Percentiles rank a stretch among this genome's conserved stretches.
Conservation (phyloP, 2,797 vertebrate genomes). For the Eulemur rubriventer region DNA sequence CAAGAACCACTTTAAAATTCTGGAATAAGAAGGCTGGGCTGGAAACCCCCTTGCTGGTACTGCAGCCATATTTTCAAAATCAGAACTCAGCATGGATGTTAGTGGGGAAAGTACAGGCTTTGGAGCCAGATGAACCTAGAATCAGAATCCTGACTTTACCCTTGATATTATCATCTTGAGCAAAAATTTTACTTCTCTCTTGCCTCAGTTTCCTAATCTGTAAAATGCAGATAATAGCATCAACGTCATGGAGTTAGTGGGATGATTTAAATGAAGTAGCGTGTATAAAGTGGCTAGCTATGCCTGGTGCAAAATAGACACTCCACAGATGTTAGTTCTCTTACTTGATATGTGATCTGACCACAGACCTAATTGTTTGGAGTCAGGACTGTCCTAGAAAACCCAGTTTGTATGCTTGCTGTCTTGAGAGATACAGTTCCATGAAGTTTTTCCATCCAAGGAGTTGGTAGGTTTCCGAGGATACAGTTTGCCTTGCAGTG, state of each 20-base stretch:
- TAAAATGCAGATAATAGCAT: background rate
- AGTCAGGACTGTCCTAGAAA: background rate
- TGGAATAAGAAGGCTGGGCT: background rate
- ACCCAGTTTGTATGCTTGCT: background rate
- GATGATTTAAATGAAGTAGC: background rate
- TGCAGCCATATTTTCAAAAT: background rate
- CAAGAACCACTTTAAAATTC: background rate
- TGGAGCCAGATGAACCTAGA: background rate
- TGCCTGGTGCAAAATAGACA: background rate
- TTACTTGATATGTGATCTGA: slow-evolving; percentile 14
- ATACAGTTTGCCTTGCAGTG: background rate
- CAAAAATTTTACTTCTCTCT: background rate
- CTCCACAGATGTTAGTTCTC: background rate
- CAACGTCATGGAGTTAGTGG: background rate
- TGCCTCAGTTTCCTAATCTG: background rate
- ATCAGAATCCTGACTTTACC: background rate
- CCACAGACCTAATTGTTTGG: background rate
- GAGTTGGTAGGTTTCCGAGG: background rate
- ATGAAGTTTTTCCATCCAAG: background rate
- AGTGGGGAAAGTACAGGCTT: background rate
- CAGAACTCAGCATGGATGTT: background rate
- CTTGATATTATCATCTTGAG: background rate
- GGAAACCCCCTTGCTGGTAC: background rate
- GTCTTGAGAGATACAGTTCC: slow-evolving; percentile 19
- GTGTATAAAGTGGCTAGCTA: background rate